These are phyloP conservation scores for Microplitis manilae DNA, from an alignment of 2,888 invertebrate genomes.

Conservation along the genomic window DNA sequence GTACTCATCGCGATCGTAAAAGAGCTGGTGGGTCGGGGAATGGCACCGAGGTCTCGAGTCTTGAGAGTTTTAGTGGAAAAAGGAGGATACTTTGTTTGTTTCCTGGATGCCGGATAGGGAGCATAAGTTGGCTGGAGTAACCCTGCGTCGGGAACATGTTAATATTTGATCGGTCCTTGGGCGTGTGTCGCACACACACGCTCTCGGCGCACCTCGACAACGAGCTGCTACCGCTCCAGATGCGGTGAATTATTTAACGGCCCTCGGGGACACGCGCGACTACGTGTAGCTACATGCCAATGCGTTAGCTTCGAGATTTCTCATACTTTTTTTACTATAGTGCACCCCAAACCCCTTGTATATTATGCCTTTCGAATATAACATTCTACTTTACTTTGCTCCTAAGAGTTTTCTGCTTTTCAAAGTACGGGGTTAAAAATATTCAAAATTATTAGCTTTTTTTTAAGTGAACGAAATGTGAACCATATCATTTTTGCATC, in stretches of 20 bases:
- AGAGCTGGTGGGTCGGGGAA: too few relatives aligned
- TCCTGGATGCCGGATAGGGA: not conserved
- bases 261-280: conserved; percentile 62
- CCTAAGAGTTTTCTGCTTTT: conserved; percentile 2
- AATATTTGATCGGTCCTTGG: conserved; percentile 71
- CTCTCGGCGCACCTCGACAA: conserved; percentile 48
- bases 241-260: conserved; percentile 70
- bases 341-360: conserved; percentile 23
- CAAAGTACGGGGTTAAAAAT: not conserved
- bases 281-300: conserved; percentile 49
- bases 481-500: too few relatives aligned
- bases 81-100: not conserved
- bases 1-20: too few relatives aligned
- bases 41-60: too few relatives aligned
- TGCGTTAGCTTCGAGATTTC: conserved; percentile 58
- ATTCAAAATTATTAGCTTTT: not conserved
- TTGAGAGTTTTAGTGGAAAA: too few relatives aligned
- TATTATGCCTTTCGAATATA: conserved; percentile 12
- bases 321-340: conserved; percentile 48
- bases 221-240: conserved; percentile 62
- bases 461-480: too few relatives aligned
- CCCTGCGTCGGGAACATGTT: conserved; percentile 63
- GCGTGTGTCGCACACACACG: conserved; percentile 55
- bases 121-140: not conserved
- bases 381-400: conserved; percentile 13